Conservation (phyloP, 2,797 vertebrate species). For the Pachyuromys duprasi region DNA sequence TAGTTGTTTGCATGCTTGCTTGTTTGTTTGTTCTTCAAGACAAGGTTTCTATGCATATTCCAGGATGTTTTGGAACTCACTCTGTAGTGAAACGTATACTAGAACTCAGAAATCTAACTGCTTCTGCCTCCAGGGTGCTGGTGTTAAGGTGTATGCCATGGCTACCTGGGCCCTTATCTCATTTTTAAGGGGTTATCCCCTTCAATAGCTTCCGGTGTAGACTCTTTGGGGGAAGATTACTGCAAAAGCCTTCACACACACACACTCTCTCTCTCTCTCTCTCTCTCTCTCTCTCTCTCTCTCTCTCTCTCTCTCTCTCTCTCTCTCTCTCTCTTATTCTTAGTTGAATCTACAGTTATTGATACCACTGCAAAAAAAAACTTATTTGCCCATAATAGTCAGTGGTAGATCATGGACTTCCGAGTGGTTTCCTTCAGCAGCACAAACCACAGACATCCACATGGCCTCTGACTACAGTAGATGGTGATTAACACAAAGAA, state of each 20-base stretch:
- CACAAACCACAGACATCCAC: background rate
- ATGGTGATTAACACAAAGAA: background rate
- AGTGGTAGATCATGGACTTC: background rate
- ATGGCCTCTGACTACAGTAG: background rate
- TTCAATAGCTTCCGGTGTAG: background rate
- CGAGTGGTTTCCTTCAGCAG: background rate
- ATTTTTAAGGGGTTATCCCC: background rate
- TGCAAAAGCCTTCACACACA: background rate
- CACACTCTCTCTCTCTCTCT: no score
- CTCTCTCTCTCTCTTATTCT: background rate
- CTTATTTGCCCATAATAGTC: background rate
- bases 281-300: no score
- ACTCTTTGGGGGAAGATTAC: background rate
- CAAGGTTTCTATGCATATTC: background rate
- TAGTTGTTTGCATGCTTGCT: background rate
- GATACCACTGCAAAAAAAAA: background rate
- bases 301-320: no score
- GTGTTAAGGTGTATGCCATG: background rate
- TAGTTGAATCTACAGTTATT: background rate
- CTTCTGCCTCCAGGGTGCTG: background rate
- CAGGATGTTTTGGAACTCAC: background rate
- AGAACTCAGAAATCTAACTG: background rate
- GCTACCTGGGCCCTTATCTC: no score
- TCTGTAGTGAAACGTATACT: background rate
- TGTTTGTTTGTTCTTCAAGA: background rate